Evolutionary conservation across 1,140 invertebrate species (phyloP).

Genomic region (Leptoteleia sp.): DNA sequence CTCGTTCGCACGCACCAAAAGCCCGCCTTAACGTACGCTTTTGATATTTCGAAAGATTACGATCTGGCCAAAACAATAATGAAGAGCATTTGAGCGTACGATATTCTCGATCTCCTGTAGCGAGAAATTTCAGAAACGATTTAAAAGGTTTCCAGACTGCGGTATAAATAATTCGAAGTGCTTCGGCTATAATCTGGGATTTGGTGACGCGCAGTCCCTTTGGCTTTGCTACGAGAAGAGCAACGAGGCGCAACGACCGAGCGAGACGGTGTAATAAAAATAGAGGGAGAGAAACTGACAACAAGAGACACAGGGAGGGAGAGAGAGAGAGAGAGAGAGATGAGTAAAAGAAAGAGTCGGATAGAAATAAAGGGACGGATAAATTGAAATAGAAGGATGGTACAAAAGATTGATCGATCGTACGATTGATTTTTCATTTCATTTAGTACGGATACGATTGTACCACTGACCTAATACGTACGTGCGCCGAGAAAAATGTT

Average conservation of each 20-base stretch:
- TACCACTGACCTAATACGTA: no score
- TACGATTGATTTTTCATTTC: no score
- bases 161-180: conserved; percentile 68
- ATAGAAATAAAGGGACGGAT: background rate
- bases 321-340: conserved; percentile 8
- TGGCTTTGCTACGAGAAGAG: conserved; percentile 44
- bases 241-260: background rate
- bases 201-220: conserved; percentile 57
- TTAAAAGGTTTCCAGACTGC: conserved; percentile 68
- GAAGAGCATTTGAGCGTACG: conserved; percentile 51
- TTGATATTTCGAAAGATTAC: conserved; percentile 56
- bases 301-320: no score
- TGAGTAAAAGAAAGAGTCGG: conserved; percentile 4
- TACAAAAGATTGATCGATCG: no score
- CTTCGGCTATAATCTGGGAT: conserved; percentile 63
- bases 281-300: no score
- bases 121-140: conserved; percentile 66
- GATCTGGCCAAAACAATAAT: conserved; percentile 50
- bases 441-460: no score
- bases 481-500: no score
- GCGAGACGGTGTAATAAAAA: no score
- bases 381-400: no score
- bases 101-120: conserved; percentile 63
- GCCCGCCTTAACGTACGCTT: conserved; percentile 7
- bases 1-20: no score